Conservation (phyloP, 2,797 vertebrate species). For the Bryconaethiops microstoma region DNA sequence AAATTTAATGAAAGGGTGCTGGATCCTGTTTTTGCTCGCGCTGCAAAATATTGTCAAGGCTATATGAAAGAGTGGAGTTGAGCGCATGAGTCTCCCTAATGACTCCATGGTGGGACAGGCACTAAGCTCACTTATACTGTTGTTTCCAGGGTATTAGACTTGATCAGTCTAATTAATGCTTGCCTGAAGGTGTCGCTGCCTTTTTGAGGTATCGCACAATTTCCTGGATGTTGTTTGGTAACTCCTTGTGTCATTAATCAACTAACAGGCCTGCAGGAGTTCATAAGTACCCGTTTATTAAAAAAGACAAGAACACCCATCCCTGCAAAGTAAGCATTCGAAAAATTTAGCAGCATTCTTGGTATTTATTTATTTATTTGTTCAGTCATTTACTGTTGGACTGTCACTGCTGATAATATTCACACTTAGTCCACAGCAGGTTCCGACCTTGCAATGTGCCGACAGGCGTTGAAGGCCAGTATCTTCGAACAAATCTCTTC, state of each 20-base stretch:
- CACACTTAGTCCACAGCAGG: too few relatives aligned
- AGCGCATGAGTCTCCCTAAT: neutral
- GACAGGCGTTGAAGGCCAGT: too few relatives aligned
- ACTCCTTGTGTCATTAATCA: neutral
- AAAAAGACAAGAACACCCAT: neutral
- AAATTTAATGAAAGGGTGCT: neutral
- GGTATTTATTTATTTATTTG: too few relatives aligned
- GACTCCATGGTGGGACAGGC: neutral
- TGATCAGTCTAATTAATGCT: constrained; percentile 7
- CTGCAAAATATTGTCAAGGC: neutral
- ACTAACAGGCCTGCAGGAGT: neutral
- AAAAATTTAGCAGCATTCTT: neutral
- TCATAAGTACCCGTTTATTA: neutral
- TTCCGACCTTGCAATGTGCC: too few relatives aligned
- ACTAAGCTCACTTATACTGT: neutral
- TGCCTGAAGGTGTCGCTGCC: neutral
- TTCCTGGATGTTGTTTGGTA: neutral
- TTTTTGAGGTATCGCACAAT: neutral
- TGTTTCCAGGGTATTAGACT: constrained; percentile 13
- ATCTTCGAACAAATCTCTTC: too few relatives aligned
- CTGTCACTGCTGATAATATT: too few relatives aligned
- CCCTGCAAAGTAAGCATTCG: neutral
- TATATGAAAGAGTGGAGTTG: neutral
- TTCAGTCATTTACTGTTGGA: too few relatives aligned
- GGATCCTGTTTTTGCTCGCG: neutral